Evolutionary conservation across 2,113 vertebrate genomes (phyloP), one percentile per base, ranked within the genome.

Genomic region (Delphinapterus leucas): DNA sequence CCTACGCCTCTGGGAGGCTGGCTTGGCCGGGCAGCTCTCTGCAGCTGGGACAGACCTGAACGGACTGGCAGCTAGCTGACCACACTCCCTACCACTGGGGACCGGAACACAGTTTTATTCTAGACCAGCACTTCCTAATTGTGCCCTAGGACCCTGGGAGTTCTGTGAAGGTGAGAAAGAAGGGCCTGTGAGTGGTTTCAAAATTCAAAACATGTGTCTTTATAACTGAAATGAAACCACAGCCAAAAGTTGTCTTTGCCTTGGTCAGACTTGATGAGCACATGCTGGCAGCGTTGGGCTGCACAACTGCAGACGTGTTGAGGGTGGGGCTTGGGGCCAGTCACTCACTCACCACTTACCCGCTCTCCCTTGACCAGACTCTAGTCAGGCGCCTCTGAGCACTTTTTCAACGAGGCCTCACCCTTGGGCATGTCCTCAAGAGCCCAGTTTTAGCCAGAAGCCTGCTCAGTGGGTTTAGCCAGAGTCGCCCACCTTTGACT

Each of bases 281-380:
- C 1, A n/a, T 10, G 36, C 25, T 6, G 1, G 38, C 13, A 6
- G 36, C 26, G 4, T 8, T 1, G 6, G 3, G 80, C 31, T 13
- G 61, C n/a, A 2, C 1, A 6, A 9, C 7, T 10, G 12, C 8
- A 49, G 74, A 8, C 6, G 17, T 33, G 23, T 36, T 0, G 5
- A 18, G 38, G 31, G 49, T 28, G 58, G 41, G 36, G 47, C 55
- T 31, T 14, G 14, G 15, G 63, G 61, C 44, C 11, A 38, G 44
- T 33, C n/a, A 23, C 31, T 38, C 41, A 23, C n/a, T 25, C 5
- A 31, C 36, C 36, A 7, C 80, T 82, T 41, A 15, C 11, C 10
- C 18, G 15, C n/a, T 65, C 44, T 53, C 44, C n/a, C 3, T 53
- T 88, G 10, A 28, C 44, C 36, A 55, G 85, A 85, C 44, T 49